phyloP scores from a whole-genome alignment of 92 coral and sea anemone species.

The Epizoanthus rinbou region DNA sequence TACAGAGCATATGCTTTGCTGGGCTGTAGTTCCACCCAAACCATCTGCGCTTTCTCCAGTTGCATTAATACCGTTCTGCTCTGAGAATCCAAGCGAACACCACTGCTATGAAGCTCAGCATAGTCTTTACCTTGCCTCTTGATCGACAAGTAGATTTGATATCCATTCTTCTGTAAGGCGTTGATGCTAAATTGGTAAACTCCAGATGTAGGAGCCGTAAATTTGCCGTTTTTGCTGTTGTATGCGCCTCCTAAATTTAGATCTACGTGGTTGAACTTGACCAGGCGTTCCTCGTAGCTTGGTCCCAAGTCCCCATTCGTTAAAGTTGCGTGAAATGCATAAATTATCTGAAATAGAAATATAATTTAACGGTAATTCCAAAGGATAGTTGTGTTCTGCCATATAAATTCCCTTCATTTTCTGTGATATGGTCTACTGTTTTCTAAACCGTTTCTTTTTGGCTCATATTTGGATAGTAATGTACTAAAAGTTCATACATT shows the following conservation, averaged over 20 bases:
- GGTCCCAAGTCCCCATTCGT: slow-evolving; percentile 52
- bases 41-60: slow-evolving; percentile 42
- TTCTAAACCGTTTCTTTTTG: too few relatives aligned
- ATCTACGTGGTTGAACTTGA: slow-evolving; percentile 50
- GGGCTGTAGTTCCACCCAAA: slow-evolving; percentile 46
- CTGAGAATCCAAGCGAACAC: slow-evolving; percentile 42
- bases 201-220: slow-evolving; percentile 50
- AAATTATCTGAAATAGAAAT: slow-evolving; percentile 16
- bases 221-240: slow-evolving; percentile 38
- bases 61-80: slow-evolving; percentile 46
- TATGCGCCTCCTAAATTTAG: slow-evolving; percentile 47
- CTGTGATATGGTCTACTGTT: too few relatives aligned
- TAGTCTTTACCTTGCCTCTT: slow-evolving; percentile 41
- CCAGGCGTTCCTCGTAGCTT: slow-evolving; percentile 44
- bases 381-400: background rate
- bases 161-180: slow-evolving; percentile 46
- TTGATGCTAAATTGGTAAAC: slow-evolving; percentile 48
- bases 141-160: slow-evolving; percentile 29
- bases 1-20: slow-evolving; percentile 38
- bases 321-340: slow-evolving; percentile 53
- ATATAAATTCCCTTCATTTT: background rate
- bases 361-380: background rate
- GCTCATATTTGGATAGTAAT: too few relatives aligned
- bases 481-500: too few relatives aligned
- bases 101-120: slow-evolving; percentile 40